Evolutionary conservation across 1,140 invertebrate species (phyloP).

Genomic region (Cryptotermes secundus): DNA sequence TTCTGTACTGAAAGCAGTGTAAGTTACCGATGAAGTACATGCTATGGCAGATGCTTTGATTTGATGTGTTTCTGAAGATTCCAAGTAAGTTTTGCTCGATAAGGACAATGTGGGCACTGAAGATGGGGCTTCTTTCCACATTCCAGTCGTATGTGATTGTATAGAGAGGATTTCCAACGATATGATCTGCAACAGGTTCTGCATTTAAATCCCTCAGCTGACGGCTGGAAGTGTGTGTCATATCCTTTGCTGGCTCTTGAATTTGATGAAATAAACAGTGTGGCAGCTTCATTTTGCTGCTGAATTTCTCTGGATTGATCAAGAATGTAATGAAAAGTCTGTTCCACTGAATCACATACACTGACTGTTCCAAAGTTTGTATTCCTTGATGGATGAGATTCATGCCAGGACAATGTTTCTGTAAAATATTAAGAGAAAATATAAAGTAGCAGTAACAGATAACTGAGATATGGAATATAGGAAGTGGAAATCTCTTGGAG

Average conservation of each 20-base stretch:
- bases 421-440: not conserved
- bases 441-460: too few species aligned
- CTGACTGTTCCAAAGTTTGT: not conserved
- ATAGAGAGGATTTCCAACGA: slow-evolving; percentile 43
- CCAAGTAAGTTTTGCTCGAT: slow-evolving; percentile 34
- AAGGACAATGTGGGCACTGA: slow-evolving; percentile 41
- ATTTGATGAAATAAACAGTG: not conserved
- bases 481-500: too few species aligned
- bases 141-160: slow-evolving; percentile 44
- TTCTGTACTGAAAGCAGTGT: not conserved
- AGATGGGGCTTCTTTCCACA: slow-evolving; percentile 45
- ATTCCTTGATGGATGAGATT: not conserved
- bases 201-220: slow-evolving; percentile 38
- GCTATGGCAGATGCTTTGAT: not conserved
- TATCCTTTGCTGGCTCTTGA: not conserved
- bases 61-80: slow-evolving; percentile 30
- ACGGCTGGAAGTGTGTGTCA: not conserved
- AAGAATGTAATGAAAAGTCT: not conserved
- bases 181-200: slow-evolving; percentile 47
- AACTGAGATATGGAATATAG: too few species aligned
- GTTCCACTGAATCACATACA: not conserved
- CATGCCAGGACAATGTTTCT: not conserved
- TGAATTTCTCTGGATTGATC: not conserved
- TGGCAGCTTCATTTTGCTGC: not conserved
- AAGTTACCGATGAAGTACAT: not conserved